Base-by-base conservation (phyloP, 2,797 vertebrate species). In the Myripristis jacobus region DNA sequence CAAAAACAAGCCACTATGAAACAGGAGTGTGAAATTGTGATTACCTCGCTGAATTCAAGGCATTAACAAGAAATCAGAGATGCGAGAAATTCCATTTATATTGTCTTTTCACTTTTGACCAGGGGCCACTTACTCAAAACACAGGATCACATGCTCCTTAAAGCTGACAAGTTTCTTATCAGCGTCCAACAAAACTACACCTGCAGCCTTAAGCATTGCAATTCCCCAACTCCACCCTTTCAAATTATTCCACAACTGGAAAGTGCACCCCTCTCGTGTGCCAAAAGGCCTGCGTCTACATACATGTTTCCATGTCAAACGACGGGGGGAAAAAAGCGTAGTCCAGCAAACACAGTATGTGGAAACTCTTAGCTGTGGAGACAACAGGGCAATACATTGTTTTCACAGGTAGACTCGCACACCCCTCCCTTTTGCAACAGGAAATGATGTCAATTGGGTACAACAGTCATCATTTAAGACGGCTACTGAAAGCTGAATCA, bases 321-420 rank as follows among this genome's bases (percentile, higher is more conserved):
- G 64, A n/a, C 43, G 10, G 21, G 19, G 16, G 19, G 18, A 10
- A 19, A 29, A 58, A 59, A 55, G 41, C 12, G 0, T n/a, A 58
- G 58, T 54, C 66, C 61, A 47, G 38, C 52, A 13, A 52, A 38
- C 38, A 63, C 47, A 50, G 67, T 67, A 54, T 80, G 52, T 64
- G 88, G 89, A 91, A 92, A 91, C 60, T 84, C 36, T 81, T 64
- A 79, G 58, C 67, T 73, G 22, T 34, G 60, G 34, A 56, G 70
- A 56, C 34, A n/a, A 74, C 62, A 48, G 66, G 70, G 75, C 59
- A 29, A 54, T 16, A 29, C 75, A 67, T 69, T 90, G 88, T 92
- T 92, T 90, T 88, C 34, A 85, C 90, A 90, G 89, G 84, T 90
- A 87, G 46, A 65, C 41, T 53, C 82, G 52, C 1, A 51, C 81